These are phyloP conservation scores for Ctenomys sociabilis DNA, from an alignment of 2,113 vertebrate species.

Conservation along the genomic window DNA sequence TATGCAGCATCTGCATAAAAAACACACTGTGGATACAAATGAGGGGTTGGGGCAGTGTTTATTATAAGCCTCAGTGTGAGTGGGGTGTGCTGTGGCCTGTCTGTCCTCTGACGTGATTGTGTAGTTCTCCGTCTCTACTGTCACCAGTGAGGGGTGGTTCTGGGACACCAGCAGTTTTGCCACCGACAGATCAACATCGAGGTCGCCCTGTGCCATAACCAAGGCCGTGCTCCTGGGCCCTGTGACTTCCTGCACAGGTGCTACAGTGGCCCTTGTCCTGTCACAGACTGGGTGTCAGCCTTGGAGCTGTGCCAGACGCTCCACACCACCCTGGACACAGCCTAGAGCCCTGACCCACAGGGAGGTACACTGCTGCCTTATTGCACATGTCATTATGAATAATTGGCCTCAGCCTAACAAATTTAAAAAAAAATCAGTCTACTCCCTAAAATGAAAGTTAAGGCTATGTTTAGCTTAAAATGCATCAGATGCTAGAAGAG, in stretches of 20 bases:
- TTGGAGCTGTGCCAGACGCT: not conserved
- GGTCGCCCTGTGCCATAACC: not conserved
- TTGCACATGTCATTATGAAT: not conserved
- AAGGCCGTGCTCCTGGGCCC: not conserved
- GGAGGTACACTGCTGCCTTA: not conserved
- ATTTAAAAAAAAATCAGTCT: not conserved
- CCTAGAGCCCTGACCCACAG: not conserved
- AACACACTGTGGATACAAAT: not conserved
- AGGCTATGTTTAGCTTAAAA: not conserved
- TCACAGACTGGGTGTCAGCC: accelerated
- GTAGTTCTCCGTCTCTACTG: too few relatives aligned
- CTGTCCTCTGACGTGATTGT: too few relatives aligned
- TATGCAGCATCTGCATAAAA: not conserved
- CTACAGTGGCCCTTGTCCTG: not conserved
- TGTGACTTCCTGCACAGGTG: not conserved
- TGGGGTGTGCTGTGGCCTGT: too few relatives aligned
- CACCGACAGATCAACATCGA: not conserved
- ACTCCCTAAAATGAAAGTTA: slow-evolving; percentile 40
- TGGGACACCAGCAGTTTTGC: too few relatives aligned
- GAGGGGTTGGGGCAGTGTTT: not conserved
- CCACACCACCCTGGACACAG: not conserved
- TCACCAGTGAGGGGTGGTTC: too few relatives aligned
- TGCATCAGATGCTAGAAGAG: not conserved
- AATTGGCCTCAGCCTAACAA: not conserved
- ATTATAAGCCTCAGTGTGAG: not conserved